Conservation (phyloP, 1,140 invertebrate species). For the Eufriesea mexicana region DNA sequence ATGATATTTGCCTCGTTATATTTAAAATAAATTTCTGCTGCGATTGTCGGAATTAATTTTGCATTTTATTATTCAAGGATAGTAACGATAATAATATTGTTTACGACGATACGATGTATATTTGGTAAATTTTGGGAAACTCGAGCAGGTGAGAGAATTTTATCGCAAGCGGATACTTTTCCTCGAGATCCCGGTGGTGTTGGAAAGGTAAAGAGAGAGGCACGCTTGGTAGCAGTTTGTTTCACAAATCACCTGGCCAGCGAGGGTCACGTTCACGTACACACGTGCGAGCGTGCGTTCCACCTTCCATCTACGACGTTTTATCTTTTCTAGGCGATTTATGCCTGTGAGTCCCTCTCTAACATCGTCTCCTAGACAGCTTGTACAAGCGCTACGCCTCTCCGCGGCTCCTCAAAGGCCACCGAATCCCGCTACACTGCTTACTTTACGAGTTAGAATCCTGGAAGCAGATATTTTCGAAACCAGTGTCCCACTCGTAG, state of each 20-base stretch:
- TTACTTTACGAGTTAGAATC: constrained; percentile 32
- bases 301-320: constrained; percentile 41
- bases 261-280: constrained; percentile 39
- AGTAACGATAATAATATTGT: too few species aligned
- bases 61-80: too few species aligned
- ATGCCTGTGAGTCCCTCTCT: constrained; percentile 25
- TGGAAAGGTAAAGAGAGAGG: constrained; percentile 5
- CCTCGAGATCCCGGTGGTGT: background rate
- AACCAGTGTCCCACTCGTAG: background rate
- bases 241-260: constrained; percentile 43
- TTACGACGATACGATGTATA: background rate
- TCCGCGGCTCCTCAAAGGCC: constrained; percentile 51
- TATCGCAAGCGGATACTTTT: background rate
- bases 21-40: too few species aligned
- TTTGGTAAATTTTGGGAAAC: background rate
- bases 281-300: constrained; percentile 26
- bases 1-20: too few species aligned
- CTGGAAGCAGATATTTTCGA: constrained; percentile 2
- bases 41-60: too few species aligned
- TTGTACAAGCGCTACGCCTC: constrained; percentile 38
- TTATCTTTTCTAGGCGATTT: constrained; percentile 55
- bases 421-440: constrained; percentile 32
- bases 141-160: background rate
- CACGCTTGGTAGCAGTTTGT: constrained; percentile 43
- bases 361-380: constrained; percentile 48